Evolutionary conservation across 2,888 invertebrate species (phyloP), one percentile per base, ranked within the genome.

Genomic region (Arge pagana): DNA sequence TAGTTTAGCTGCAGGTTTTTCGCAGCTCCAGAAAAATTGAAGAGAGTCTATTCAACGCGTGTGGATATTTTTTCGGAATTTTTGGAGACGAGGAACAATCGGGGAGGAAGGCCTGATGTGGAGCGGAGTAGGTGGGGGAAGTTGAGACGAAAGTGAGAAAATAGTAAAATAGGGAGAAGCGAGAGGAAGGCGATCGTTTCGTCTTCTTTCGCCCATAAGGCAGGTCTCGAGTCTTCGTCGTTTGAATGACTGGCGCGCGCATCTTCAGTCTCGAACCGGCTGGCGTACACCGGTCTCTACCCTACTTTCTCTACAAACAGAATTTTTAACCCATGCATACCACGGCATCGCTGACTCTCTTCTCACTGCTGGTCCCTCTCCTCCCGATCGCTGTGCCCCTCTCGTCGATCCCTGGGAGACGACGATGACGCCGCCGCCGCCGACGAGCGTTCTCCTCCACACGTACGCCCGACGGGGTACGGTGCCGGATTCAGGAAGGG

Each of bases 291-390:
- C n/a, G n/a, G n/a, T 58, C 56, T 55, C 54, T 69, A 73, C 71
- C 75, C 75, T 76, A 76, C 75, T 76, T 76, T 76, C 75, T 74
- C 75, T 65, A 61, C 63, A 64, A 67, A 69, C 69, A 68, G 70
- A 71, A 72, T 72, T 70, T 69, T 72, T 66, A 64, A 65, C 50
- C 65, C 41, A 26, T 56, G 36, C 23, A 48, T 23, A 23, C 36
- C 23, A 51, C 48, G 41, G 51, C 51, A 45, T 31, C 39, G 55
- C 49, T 28, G 30, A 28, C 40, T 21, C 30, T 48, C 53, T 3
- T 8, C 42, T 56, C 51, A 54, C 43, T 26, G 31, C 52, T 48
- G 33, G 50, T 57, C 52, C 57, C 59, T 56, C 56, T 53, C 52
- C 30, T 39, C 37, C 19, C 10, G 15, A 11, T 21, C 13, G 33